Evolutionary conservation across 2,113 vertebrate genomes (phyloP).

Genomic region (Oncorhynchus keta): DNA sequence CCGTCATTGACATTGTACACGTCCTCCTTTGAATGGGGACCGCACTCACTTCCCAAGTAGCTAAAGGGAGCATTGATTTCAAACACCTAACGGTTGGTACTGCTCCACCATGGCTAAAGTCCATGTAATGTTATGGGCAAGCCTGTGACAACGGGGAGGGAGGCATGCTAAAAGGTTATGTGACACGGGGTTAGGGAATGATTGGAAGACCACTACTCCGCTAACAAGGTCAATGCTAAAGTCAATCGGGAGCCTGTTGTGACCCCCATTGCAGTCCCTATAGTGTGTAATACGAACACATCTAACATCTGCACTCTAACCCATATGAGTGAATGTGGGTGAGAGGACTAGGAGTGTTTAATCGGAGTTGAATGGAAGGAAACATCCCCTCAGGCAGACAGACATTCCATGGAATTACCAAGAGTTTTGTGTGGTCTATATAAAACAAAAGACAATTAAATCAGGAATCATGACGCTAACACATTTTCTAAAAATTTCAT

Average conservation of each 20-base stretch:
- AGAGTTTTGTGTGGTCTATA: constrained; percentile 14
- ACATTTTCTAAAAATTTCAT: neutral
- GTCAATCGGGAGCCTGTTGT: neutral
- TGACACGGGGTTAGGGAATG: neutral
- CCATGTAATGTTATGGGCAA: constrained; percentile 11
- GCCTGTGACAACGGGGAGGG: neutral
- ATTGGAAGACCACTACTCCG: constrained; percentile 14
- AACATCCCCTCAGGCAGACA: constrained; percentile 9
- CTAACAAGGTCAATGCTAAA: constrained; percentile 12
- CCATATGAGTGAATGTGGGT: neutral
- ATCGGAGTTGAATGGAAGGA: neutral
- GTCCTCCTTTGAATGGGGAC: neutral
- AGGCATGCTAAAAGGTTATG: neutral
- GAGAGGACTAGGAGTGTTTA: constrained; percentile 18
- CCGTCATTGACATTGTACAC: too few species aligned
- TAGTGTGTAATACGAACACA: constrained; percentile 3
- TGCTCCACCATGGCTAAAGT: neutral
- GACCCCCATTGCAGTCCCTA: neutral
- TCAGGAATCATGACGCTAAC: neutral
- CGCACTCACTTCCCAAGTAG: neutral
- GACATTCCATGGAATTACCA: constrained; percentile 19
- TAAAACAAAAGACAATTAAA: constrained; percentile 15
- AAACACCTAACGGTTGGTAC: constrained; percentile 3
- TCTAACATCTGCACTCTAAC: constrained; percentile 16
- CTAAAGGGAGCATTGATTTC: neutral